Conservation (phyloP, 1,140 invertebrate genomes). For the Drosophila parabipectinata region DNA sequence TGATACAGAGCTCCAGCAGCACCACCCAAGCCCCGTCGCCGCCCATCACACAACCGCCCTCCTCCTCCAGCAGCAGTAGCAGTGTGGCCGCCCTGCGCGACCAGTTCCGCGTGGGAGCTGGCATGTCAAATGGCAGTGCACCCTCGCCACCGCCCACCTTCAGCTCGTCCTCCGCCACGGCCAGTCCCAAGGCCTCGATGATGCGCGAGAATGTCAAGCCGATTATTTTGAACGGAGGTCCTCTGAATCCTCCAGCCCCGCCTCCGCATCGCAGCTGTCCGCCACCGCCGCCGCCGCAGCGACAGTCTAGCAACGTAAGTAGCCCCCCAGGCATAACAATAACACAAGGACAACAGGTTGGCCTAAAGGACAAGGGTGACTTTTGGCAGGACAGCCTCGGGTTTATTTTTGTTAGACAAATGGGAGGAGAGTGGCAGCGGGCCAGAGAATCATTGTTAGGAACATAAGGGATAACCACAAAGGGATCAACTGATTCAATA, state of each 20-base stretch:
- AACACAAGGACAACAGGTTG: slow-evolving; percentile 51
- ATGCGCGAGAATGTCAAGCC: slow-evolving; percentile 68
- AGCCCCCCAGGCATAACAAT: slow-evolving; percentile 12
- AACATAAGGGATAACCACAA: not conserved
- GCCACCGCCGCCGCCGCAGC: slow-evolving; percentile 78
- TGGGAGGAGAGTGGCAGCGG: not conserved
- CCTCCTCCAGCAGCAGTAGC: slow-evolving; percentile 66
- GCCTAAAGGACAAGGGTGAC: slow-evolving; percentile 48
- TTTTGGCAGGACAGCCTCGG: not conserved
- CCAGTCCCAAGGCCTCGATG: slow-evolving; percentile 55
- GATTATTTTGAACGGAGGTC: slow-evolving; percentile 77
- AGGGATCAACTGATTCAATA: not conserved
- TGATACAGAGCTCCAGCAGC: slow-evolving; percentile 57
- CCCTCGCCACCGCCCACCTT: slow-evolving; percentile 50
- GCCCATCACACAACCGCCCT: slow-evolving; percentile 62
- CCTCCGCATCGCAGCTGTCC: slow-evolving; percentile 81
- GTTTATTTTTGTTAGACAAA: not conserved
- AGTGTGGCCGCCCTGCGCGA: slow-evolving; percentile 76
- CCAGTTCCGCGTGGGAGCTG: slow-evolving; percentile 62
- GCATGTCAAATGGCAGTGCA: slow-evolving; percentile 36
- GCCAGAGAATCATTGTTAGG: not conserved
- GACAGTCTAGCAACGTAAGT: slow-evolving; percentile 82
- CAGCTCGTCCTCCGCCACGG: slow-evolving; percentile 29
- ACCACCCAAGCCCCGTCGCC: slow-evolving; percentile 56
- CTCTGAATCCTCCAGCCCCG: slow-evolving; percentile 75